Evolutionary conservation across 2,888 invertebrate genomes (phyloP).

Genomic region (Andricus curvator): DNA sequence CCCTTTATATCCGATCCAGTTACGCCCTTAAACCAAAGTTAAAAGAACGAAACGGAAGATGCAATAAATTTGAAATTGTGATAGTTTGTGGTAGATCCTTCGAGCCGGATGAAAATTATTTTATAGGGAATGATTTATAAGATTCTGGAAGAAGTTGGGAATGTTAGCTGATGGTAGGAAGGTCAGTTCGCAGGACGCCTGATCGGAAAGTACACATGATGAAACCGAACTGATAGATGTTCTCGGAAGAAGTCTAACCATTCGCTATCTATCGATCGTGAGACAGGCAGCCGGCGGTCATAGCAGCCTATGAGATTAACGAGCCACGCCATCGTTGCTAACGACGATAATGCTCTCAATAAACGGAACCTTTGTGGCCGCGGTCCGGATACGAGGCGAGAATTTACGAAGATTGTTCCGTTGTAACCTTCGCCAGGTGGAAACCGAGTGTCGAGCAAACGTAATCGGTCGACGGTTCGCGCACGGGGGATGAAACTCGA

Average conservation of each 20-base stretch:
- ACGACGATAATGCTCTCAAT: constrained; percentile 38
- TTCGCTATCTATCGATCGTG: constrained; percentile 39
- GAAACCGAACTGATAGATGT: constrained; percentile 32
- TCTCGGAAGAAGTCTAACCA: constrained; percentile 40
- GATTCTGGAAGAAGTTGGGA: neutral
- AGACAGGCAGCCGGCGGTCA: constrained; percentile 38
- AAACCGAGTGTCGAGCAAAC: constrained; percentile 49
- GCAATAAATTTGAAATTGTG: neutral
- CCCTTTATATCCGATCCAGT: constrained; percentile 39
- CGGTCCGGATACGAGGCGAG: constrained; percentile 45
- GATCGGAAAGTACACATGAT: constrained; percentile 34
- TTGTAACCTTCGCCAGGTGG: constrained; percentile 48
- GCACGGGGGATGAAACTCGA: constrained; percentile 74
- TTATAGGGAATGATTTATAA: neutral
- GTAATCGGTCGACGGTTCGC: constrained; percentile 47
- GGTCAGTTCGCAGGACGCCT: constrained; percentile 23
- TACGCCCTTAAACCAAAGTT: neutral
- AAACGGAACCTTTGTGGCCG: constrained; percentile 23
- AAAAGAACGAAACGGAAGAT: neutral
- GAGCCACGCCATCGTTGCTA: constrained; percentile 34
- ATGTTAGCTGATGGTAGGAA: constrained; percentile 12
- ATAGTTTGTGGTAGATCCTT: neutral
- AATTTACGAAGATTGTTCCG: constrained; percentile 52
- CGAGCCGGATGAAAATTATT: too few species aligned
- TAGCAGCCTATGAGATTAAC: constrained; percentile 39